phyloP scores from a whole-genome alignment of 2,113 vertebrate genomes.

The Falco punctatus region DNA sequence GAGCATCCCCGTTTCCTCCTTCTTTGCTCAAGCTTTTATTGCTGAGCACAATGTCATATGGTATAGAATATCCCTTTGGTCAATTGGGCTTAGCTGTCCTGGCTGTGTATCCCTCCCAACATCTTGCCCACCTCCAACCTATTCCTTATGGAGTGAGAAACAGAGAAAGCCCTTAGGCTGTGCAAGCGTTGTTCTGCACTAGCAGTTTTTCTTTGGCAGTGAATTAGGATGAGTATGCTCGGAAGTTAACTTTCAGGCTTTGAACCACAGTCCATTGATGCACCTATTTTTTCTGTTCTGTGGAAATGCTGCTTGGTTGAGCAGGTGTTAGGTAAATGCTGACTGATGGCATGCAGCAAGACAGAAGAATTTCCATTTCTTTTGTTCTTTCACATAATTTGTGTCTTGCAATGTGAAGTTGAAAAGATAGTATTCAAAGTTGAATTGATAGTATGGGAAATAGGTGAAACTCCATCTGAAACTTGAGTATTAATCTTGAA shows the following conservation, averaged over 20 bases:
- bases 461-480: conserved; percentile 1
- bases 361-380: conserved; percentile 15
- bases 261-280: neutral
- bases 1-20: neutral
- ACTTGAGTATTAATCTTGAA: neutral
- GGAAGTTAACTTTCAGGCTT: neutral
- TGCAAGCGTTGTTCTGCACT: neutral
- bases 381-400: neutral
- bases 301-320: neutral
- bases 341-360: neutral
- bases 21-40: neutral
- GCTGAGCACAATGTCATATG: neutral
- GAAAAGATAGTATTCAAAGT: neutral
- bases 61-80: neutral
- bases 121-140: neutral
- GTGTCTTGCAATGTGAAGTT: neutral
- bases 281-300: neutral
- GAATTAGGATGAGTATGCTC: neutral
- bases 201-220: neutral
- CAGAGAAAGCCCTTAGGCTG: neutral
- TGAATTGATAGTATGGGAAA: neutral
- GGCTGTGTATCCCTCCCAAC: neutral
- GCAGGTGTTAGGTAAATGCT: neutral
- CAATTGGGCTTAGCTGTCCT: neutral
- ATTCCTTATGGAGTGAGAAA: neutral